A percentile compares a stretch with the other conserved stretches of the same genome.
Evolutionary conservation across 2,797 vertebrate species (phyloP).

Genomic region (Pogonophryne albipinna): DNA sequence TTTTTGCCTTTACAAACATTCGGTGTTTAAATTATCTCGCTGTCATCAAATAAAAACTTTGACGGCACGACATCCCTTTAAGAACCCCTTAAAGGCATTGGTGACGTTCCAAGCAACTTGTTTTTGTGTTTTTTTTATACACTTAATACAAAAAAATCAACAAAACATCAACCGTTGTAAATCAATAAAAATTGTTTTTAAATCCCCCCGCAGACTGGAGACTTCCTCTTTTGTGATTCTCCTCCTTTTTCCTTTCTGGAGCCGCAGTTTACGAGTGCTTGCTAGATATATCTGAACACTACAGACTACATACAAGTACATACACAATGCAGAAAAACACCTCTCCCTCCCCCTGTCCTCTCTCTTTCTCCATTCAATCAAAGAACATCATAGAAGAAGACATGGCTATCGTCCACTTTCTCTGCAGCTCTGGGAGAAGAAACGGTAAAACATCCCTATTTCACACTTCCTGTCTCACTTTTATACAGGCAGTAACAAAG

Average conservation of each 20-base stretch:
- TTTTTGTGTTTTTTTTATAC: conserved; percentile 61
- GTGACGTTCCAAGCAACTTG: conserved; percentile 77
- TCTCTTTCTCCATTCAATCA: conserved; percentile 80
- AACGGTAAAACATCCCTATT: conserved; percentile 39
- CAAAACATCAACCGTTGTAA: conserved; percentile 59
- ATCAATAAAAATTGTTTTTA: conserved; percentile 67
- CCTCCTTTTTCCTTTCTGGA: conserved; percentile 30
- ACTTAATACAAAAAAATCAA: conserved; percentile 73
- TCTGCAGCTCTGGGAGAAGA: conserved; percentile 64
- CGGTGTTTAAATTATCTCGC: conserved; percentile 67
- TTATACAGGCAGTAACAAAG: conserved; percentile 68
- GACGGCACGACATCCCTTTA: conserved; percentile 81
- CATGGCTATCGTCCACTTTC: conserved; percentile 48
- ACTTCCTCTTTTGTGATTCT: conserved; percentile 42
- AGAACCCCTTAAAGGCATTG: conserved; percentile 85
- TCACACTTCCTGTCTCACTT: conserved; percentile 57
- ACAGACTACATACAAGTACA: conserved; percentile 73
- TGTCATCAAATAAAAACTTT: conserved; percentile 71
- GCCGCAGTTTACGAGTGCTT: conserved; percentile 49
- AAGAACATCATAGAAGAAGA: conserved; percentile 85
- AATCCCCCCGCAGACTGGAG: conserved; percentile 33
- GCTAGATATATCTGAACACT: conserved; percentile 72
- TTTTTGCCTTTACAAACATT: conserved; percentile 80
- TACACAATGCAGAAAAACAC: conserved; percentile 64
- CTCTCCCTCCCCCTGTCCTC: conserved; percentile 45